Conservation (phyloP, 1,140 invertebrate species). For the Mercenaria mercenaria region DNA sequence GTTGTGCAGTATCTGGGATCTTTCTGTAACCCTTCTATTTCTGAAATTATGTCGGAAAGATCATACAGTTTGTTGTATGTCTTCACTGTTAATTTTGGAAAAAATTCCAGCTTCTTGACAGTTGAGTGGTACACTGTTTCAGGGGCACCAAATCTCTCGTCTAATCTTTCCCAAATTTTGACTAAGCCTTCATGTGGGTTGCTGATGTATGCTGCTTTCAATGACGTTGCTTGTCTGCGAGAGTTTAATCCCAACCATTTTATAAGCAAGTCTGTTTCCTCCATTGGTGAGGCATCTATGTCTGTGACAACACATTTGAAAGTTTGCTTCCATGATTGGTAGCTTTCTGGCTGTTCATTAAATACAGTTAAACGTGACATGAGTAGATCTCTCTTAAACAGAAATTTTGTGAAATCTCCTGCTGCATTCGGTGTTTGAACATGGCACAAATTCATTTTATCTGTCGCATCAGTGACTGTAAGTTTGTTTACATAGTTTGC, state of each 20-base stretch:
- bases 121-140: background rate
- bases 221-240: background rate
- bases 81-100: background rate
- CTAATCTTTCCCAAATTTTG: background rate
- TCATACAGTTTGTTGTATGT: background rate
- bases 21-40: background rate
- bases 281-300: background rate
- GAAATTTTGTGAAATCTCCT: background rate
- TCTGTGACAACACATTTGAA: background rate
- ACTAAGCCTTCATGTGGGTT: background rate
- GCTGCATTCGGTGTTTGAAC: background rate
- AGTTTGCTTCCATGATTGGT: background rate
- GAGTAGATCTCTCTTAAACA: background rate
- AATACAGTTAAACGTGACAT: background rate
- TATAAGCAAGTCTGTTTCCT: slow-evolving; percentile 20
- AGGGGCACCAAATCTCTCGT: slow-evolving; percentile 3
- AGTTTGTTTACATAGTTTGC: background rate
- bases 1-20: background rate
- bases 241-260: slow-evolving; percentile 11
- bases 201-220: background rate
- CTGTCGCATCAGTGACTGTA: background rate
- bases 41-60: background rate
- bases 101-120: background rate
- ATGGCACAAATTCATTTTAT: background rate
- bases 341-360: background rate